Evolutionary conservation across 2,113 vertebrate genomes (phyloP).

Genomic region (Aramus guarauna): DNA sequence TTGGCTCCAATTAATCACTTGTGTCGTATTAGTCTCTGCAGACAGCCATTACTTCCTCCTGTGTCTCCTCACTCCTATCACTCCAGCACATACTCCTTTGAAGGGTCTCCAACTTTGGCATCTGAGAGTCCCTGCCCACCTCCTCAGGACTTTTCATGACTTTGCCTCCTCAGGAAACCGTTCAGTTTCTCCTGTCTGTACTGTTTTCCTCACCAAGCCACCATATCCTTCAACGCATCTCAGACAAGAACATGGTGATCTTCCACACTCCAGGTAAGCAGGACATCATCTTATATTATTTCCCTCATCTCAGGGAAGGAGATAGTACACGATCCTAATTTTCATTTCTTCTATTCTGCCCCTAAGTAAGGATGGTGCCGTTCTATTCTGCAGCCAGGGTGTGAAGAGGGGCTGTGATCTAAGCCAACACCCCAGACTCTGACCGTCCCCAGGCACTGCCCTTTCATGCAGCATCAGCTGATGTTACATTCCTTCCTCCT

Average conservation of each 20-base stretch:
- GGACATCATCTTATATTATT: background rate
- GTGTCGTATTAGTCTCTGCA: background rate
- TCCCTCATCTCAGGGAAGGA: background rate
- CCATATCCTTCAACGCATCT: background rate
- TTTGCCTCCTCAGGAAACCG: background rate
- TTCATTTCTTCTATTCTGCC: background rate
- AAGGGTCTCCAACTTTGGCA: background rate
- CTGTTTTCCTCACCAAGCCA: background rate
- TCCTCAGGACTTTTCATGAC: background rate
- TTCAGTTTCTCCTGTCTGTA: background rate
- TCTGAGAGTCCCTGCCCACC: background rate
- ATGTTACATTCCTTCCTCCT: background rate
- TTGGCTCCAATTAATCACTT: background rate
- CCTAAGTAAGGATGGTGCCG: background rate
- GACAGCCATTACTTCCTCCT: background rate
- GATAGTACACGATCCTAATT: background rate
- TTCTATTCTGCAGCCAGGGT: background rate
- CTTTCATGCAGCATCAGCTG: background rate
- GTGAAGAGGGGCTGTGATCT: background rate
- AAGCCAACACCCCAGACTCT: background rate
- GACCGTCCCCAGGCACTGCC: background rate
- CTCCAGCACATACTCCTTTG: background rate
- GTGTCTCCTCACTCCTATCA: background rate
- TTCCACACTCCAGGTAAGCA: background rate
- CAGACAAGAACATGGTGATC: background rate